A percentile compares a stretch with the other conserved stretches of the same genome.
phyloP scores from a whole-genome alignment of 1,140 invertebrate species.

The Orchestia grillus region DNA sequence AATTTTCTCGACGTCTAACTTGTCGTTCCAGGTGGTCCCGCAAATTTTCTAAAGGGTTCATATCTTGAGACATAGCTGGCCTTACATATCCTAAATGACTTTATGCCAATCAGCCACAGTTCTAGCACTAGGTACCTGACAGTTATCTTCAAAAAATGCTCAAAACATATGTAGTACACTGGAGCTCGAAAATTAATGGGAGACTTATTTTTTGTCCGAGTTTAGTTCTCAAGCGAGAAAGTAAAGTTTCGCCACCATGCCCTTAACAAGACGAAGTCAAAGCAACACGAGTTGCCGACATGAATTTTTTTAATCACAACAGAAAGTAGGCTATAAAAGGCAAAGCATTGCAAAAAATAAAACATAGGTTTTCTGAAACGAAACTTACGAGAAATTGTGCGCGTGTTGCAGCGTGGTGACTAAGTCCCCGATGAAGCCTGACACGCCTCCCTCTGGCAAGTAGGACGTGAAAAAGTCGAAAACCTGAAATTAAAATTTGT shows the following conservation, averaged over 20 bases:
- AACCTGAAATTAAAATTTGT: background rate
- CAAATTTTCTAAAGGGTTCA: no score
- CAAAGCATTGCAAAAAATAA: background rate
- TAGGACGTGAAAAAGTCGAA: conserved; percentile 60
- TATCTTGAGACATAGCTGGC: no score
- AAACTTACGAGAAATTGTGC: conserved; percentile 65
- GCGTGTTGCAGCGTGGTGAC: conserved; percentile 54
- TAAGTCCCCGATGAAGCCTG: conserved; percentile 62
- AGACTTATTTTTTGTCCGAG: no score
- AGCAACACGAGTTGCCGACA: background rate
- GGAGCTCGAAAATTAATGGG: no score
- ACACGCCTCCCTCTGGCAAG: conserved; percentile 36
- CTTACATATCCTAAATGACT: no score
- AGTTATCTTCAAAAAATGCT: no score
- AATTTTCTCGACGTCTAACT: no score
- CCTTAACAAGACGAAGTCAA: background rate
- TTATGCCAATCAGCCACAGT: no score
- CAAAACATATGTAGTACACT: no score
- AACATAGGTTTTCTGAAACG: background rate
- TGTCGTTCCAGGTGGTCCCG: no score
- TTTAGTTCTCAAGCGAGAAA: background rate
- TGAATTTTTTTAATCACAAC: background rate
- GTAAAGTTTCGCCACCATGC: no score
- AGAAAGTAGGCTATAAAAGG: background rate
- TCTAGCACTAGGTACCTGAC: no score